These are phyloP conservation scores for Oligia strigilis DNA, from an alignment of 2,888 invertebrate genomes.

Conservation along the genomic window DNA sequence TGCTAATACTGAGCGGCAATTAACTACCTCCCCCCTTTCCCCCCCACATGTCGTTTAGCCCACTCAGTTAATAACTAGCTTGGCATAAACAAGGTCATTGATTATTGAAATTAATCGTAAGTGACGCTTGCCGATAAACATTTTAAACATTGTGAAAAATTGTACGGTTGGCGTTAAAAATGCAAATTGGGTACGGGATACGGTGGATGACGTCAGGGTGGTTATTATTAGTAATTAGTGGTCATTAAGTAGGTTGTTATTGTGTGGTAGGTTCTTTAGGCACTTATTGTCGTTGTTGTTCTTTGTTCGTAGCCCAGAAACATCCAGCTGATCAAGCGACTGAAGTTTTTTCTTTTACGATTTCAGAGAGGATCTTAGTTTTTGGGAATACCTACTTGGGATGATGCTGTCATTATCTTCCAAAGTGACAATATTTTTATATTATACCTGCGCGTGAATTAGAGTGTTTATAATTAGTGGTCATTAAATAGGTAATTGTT, in stretches of 20 bases:
- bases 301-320: background rate
- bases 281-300: background rate
- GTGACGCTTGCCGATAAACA: conserved; percentile 29
- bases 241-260: conserved; percentile 17
- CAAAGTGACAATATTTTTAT: no score
- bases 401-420: background rate
- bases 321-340: no score
- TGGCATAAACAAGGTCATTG: conserved; percentile 50
- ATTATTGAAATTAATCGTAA: conserved; percentile 60
- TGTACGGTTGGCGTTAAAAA: conserved; percentile 39
- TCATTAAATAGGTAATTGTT: no score
- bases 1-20: conserved; percentile 66
- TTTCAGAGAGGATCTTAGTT: background rate
- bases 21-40: conserved; percentile 36
- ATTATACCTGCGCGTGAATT: background rate
- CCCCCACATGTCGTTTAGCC: conserved; percentile 34
- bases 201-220: conserved; percentile 31
- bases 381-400: no score
- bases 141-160: conserved; percentile 52
- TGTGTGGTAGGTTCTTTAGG: background rate
- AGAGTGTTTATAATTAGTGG: no score
- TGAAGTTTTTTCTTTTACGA: background rate
- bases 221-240: conserved; percentile 39
- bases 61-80: conserved; percentile 38
- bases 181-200: conserved; percentile 46